A percentile compares a stretch with the other conserved stretches of the same genome.
These are phyloP conservation scores for Elephantulus edwardii DNA, from an alignment of 2,113 vertebrate species.

Conservation along the genomic window DNA sequence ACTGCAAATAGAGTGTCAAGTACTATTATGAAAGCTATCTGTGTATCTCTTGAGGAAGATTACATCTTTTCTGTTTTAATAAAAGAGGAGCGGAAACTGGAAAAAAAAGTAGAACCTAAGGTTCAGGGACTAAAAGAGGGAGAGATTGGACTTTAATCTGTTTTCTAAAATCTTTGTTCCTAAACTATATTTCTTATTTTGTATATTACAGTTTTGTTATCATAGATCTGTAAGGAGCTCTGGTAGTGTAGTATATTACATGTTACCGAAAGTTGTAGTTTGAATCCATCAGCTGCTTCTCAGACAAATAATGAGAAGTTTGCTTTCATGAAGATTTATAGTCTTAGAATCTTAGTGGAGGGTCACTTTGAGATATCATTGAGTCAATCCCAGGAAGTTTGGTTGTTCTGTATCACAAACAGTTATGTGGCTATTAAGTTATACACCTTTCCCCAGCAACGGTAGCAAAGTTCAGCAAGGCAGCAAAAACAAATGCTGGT, in stretches of 20 bases:
- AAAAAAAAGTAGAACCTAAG: background rate
- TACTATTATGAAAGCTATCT: background rate
- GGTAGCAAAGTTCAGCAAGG: too few species aligned
- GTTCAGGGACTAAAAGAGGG: background rate
- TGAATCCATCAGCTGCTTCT: too few species aligned
- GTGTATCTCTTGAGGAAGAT: background rate
- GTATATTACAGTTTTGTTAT: background rate
- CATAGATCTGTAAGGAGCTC: background rate
- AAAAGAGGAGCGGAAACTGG: background rate
- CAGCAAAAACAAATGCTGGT: too few species aligned
- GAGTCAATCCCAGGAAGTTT: too few species aligned
- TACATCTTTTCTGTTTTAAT: background rate
- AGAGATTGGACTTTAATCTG: background rate
- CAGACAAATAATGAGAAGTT: too few species aligned
- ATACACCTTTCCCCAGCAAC: background rate
- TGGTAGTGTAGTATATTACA: too few species aligned
- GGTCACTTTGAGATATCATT: too few species aligned
- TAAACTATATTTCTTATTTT: background rate
- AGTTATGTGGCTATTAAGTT: background rate
- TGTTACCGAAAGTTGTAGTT: too few species aligned
- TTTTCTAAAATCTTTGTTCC: constrained; percentile 33
- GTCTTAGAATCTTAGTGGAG: too few species aligned
- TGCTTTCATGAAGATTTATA: too few species aligned
- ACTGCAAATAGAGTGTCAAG: background rate
- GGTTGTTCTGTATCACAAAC: too few species aligned